phyloP scores from a whole-genome alignment of 2,113 vertebrate species.

The Camelus dromedarius region DNA sequence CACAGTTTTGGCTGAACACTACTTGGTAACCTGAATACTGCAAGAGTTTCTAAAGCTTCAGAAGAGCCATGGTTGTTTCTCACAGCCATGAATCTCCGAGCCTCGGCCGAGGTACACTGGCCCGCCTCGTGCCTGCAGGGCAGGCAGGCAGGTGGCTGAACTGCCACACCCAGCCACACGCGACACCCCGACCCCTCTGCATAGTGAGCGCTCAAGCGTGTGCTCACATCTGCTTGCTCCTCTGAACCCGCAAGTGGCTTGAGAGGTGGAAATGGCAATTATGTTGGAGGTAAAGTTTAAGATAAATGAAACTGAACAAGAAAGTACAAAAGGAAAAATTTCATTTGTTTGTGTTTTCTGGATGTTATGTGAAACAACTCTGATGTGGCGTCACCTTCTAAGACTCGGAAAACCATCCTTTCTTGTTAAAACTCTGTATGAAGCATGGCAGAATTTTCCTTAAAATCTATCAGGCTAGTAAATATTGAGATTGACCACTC shows the following conservation, averaged over 20 bases:
- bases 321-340: too few species aligned
- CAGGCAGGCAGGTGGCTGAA: rapidly evolving
- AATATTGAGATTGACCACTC: background rate
- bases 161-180: rapidly evolving
- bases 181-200: rapidly evolving
- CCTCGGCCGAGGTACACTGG: background rate
- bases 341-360: background rate
- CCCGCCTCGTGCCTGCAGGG: background rate
- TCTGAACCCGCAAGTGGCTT: background rate
- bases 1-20: too few species aligned
- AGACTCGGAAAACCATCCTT: background rate
- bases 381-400: rapidly evolving
- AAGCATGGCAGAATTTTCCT: background rate
- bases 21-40: background rate
- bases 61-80: background rate
- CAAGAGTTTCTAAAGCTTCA: background rate
- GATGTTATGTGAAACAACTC: rapidly evolving
- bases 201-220: too few species aligned
- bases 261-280: background rate
- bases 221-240: background rate
- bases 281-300: background rate
- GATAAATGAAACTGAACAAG: too few species aligned
- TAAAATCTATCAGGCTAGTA: background rate
- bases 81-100: background rate
- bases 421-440: background rate